Conservation (phyloP, 2,888 invertebrate species). For the Oxyteleia sp. region DNA sequence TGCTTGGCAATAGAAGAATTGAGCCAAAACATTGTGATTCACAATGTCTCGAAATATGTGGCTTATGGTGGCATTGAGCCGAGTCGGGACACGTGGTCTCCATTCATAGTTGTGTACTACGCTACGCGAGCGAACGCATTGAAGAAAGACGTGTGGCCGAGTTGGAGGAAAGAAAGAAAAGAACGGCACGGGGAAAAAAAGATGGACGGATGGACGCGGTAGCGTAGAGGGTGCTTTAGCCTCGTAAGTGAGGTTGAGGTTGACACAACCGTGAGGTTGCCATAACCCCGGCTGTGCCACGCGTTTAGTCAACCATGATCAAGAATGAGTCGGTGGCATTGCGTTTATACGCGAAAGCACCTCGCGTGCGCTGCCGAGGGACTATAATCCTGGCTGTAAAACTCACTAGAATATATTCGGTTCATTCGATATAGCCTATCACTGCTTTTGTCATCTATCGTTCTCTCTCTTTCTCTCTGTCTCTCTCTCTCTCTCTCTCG, state of each 20-base stretch:
- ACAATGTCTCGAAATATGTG: slow-evolving; percentile 65
- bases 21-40: slow-evolving; percentile 27
- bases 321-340: slow-evolving; percentile 71
- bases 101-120: slow-evolving; percentile 83
- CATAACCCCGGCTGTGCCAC: slow-evolving; percentile 46
- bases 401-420: slow-evolving; percentile 77
- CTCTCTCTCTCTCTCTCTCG: too few species aligned
- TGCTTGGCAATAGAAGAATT: background rate
- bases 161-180: slow-evolving; percentile 73
- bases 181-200: slow-evolving; percentile 66
- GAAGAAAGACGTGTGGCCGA: slow-evolving; percentile 72
- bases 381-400: slow-evolving; percentile 80
- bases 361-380: slow-evolving; percentile 52
- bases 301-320: slow-evolving; percentile 59
- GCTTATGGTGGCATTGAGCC: slow-evolving; percentile 78
- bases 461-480: too few species aligned
- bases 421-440: too few species aligned
- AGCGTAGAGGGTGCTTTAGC: slow-evolving; percentile 58
- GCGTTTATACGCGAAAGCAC: slow-evolving; percentile 30
- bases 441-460: too few species aligned
- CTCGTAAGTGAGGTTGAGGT: slow-evolving; percentile 76
- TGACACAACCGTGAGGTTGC: slow-evolving; percentile 75
- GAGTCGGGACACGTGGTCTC: slow-evolving; percentile 80
- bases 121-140: slow-evolving; percentile 76
- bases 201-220: slow-evolving; percentile 54